Conservation (phyloP, 1,140 invertebrate genomes). For the Babylonia areolata region DNA sequence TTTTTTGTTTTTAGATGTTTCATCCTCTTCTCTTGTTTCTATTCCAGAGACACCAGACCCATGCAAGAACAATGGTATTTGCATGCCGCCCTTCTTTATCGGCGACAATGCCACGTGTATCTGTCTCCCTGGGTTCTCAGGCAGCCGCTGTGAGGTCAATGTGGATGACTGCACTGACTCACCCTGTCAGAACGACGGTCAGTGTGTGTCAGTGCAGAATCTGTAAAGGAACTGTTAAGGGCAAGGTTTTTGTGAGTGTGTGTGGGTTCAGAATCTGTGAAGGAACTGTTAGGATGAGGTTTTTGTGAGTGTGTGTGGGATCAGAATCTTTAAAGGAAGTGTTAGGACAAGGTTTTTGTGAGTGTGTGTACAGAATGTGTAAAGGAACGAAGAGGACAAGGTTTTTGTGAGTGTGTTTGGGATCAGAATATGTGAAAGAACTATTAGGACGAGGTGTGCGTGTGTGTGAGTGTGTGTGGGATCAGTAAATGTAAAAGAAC, state of each 20-base stretch:
- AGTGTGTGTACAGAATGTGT: not conserved
- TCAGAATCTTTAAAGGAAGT: too few relatives aligned
- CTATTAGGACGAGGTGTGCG: too few relatives aligned
- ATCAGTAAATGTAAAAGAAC: not conserved
- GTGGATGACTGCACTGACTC: slow-evolving; percentile 56
- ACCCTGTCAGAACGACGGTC: slow-evolving; percentile 54
- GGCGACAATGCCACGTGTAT: slow-evolving; percentile 42
- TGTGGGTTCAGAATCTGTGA: not conserved
- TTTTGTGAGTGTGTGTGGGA: not conserved
- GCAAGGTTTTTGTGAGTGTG: not conserved
- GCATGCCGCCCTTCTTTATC: slow-evolving; percentile 68
- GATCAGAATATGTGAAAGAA: too few relatives aligned
- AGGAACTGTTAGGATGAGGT: not conserved
- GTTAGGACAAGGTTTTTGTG: too few relatives aligned
- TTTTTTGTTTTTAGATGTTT: too few relatives aligned
- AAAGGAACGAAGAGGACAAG: too few relatives aligned
- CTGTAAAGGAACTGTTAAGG: not conserved
- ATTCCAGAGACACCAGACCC: slow-evolving; percentile 76
- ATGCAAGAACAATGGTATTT: slow-evolving; percentile 85
- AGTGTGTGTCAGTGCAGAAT: not conserved
- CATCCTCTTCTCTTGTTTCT: too few relatives aligned
- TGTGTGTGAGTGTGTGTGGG: too few relatives aligned
- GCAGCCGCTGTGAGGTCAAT: slow-evolving; percentile 52
- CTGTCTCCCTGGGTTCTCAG: slow-evolving; percentile 59
- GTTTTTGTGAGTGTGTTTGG: too few relatives aligned